Conservation (phyloP, 1,140 invertebrate genomes). For the Drosophila leontia region DNA sequence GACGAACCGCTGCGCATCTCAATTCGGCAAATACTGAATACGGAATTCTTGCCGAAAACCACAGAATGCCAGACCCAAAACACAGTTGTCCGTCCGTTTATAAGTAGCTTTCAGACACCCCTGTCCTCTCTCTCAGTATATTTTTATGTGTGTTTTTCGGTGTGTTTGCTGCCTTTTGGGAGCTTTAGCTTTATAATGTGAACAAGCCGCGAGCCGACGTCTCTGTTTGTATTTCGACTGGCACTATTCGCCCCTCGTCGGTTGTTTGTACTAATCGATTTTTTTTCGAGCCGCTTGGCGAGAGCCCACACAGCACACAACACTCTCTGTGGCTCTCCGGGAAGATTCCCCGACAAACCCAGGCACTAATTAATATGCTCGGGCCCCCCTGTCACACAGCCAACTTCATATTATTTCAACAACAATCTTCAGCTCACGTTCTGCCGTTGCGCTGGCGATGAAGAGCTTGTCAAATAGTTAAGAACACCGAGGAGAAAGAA, state of each 20-base stretch:
- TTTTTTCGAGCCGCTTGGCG: conserved; percentile 30
- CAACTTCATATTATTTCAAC: conserved; percentile 52
- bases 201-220: conserved; percentile 40
- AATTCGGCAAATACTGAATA: conserved; percentile 85
- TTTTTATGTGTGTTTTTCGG: conserved; percentile 27
- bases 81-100: conserved; percentile 70
- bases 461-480: conserved; percentile 73
- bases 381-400: conserved; percentile 23
- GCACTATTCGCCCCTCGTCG: conserved; percentile 31
- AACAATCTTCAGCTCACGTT: conserved; percentile 54
- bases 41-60: conserved; percentile 82
- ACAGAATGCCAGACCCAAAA: conserved; percentile 73
- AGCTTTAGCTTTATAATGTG: conserved; percentile 70
- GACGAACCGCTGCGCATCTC: conserved; percentile 80
- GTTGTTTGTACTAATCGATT: conserved; percentile 69
- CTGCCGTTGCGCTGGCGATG: conserved; percentile 22
- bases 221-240: conserved; percentile 55
- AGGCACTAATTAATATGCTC: conserved; percentile 55
- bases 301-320: conserved; percentile 4
- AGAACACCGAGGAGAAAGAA: conserved; percentile 31
- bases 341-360: conserved; percentile 33
- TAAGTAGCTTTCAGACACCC: conserved; percentile 65
- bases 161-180: conserved; percentile 45
- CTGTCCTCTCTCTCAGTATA: not conserved
- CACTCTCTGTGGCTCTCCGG: conserved; percentile 15